Evolutionary conservation across 2,113 vertebrate genomes (phyloP), one percentile per base, ranked within the genome.

Genomic region (Capreolus pygargus): DNA sequence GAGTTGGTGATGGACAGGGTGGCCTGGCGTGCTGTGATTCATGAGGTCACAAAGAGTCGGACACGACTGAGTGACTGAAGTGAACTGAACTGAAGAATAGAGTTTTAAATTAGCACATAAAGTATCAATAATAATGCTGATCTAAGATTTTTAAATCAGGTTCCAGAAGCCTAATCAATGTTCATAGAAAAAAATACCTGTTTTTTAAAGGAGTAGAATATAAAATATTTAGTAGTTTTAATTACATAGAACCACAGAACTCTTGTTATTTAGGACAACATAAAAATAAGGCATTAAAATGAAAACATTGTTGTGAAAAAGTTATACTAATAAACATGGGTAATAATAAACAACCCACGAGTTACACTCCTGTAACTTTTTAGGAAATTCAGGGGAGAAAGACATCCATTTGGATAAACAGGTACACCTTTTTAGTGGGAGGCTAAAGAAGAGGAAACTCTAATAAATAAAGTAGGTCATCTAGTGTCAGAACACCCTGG

Each of bases 151-250:
- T 94, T 97, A 47, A 91, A 93, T 60, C 55, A 84, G 1, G 27
- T 76, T 45, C 81, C 21, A 94, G 55, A 95, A 97, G 86, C 2
- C 70, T 47, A 94, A 86, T 64, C 55, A 88, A 95, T 89, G 61
- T 88, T 88, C 60, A 70, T 10, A 70, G 50, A 78, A 54, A 54
- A 88, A 88, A 54, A 83, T 8, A 64, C 15, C 50, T 83, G 54
- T 74, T 47, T 52, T 52, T 52, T 5, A 27, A 19, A 52, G 25
- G 7, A 85, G 9, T 2, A 79, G 28, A 86, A 83, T 43, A 70
- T 79, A 87, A 97, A 89, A 70, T 58, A 8, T 67, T 83, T 94
- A 89, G 27, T 61, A 89, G 52, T 79, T 95, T 97, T 54, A 83
- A 87, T 83, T 64, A 54, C 52, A 55, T 1, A 55, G 54, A 86